Evolutionary conservation across 2,797 vertebrate genomes (phyloP), one percentile per base, ranked within the genome.

Genomic region (Lates japonicus): DNA sequence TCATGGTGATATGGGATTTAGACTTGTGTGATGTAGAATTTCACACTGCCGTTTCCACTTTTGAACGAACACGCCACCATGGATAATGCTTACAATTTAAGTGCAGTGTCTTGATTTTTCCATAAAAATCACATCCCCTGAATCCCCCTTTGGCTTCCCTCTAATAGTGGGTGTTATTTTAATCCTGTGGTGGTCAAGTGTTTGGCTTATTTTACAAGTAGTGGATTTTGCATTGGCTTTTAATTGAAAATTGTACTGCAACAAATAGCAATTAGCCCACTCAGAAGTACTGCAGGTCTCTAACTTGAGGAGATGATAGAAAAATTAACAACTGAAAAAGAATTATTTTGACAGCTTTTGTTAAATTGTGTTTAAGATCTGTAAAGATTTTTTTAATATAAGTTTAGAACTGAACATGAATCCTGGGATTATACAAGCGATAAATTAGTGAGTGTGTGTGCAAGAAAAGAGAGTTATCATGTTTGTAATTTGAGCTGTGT

Each of bases 1-100:
- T 93, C 93, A 94, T 78, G 90, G 88, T 87, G 91, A 94, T 94
- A 93, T 93, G 90, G 88, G 87, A 91, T 92, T 90, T 90, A 63
- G 88, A 81, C 84, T 87, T 76, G 88, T 88, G 90, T 91, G 88
- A 93, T 93, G 87, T 89, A 70, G 55, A 81, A 95, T 95, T 95
- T 95, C 93, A 95, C 94, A 90, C 91, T 51, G 81, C 65, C 58
- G 59, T 91, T 90, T 90, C 85, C 88, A 87, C 84, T 86, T 84
- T 80, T 78, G 81, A 88, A 52, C 70, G 46, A 90, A 80, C 65
- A 61, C 35, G 7, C 73, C 7, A 57, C 66, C 82, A 66, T 86
- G 93, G 90, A 91, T 92, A 90, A 93, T 92, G 84, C 83, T 78
- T 58, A 82, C 83, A 70, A 67, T 90, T 90, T 81, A 87, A 84